These are phyloP conservation scores for Cryptoprocta ferox DNA, from an alignment of 2,797 vertebrate genomes.

Conservation along the genomic window DNA sequence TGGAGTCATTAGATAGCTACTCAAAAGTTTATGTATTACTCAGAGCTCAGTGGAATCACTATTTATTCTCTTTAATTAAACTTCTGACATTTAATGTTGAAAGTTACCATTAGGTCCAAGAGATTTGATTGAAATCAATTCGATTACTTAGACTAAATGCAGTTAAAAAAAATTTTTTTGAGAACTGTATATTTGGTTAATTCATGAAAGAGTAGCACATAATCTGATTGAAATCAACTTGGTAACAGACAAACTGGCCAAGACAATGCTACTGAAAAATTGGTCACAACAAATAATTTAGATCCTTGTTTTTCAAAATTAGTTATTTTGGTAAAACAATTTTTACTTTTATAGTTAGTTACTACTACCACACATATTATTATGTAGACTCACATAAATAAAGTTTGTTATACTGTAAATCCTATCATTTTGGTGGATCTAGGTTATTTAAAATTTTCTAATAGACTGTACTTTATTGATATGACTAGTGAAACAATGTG, in stretches of 20 bases:
- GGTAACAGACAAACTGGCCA: background rate
- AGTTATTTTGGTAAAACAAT: background rate
- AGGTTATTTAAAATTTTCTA: background rate
- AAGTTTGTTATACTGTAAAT: background rate
- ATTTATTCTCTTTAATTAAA: slow-evolving; percentile 68
- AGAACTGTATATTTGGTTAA: slow-evolving; percentile 13
- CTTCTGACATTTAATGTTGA: slow-evolving; percentile 39
- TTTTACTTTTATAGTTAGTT: slow-evolving; percentile 18
- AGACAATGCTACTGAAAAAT: background rate
- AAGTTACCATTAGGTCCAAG: background rate
- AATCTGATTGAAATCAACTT: background rate
- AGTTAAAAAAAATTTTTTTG: background rate
- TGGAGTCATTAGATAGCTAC: slow-evolving; percentile 48
- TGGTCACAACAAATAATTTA: slow-evolving; percentile 8
- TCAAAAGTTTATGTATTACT: slow-evolving; percentile 55
- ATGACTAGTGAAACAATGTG: slow-evolving; percentile 19
- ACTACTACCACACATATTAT: background rate
- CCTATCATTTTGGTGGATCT: background rate
- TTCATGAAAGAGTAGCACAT: background rate
- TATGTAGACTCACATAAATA: background rate
- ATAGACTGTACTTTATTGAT: background rate
- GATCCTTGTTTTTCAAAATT: background rate
- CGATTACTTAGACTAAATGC: slow-evolving; percentile 36
- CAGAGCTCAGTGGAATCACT: slow-evolving; percentile 37
- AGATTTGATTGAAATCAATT: slow-evolving; percentile 30